A percentile compares a stretch with the other conserved stretches of the same genome.
Evolutionary conservation across 1,140 invertebrate species (phyloP).

Genomic region (Procambarus virginalis): DNA sequence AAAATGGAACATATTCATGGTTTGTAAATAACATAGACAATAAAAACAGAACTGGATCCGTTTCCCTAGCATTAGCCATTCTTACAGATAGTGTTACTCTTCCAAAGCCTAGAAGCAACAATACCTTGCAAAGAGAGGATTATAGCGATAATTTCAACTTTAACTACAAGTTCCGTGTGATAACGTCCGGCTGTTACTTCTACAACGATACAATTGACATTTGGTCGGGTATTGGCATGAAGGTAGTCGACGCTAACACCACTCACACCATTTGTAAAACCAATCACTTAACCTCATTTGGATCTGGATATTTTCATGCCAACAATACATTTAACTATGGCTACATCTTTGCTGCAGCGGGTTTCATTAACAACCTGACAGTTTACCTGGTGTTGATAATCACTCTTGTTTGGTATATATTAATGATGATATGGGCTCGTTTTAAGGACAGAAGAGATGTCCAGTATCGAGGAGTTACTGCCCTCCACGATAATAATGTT

Average conservation of each 20-base stretch:
- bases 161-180: slow-evolving; percentile 27
- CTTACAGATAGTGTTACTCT: neutral
- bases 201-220: neutral
- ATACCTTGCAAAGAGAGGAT: slow-evolving; percentile 5
- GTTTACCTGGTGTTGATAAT: slow-evolving; percentile 77
- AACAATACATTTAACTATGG: slow-evolving; percentile 77
- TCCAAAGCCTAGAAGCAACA: neutral
- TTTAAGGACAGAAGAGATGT: slow-evolving; percentile 75
- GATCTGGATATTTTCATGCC: slow-evolving; percentile 76
- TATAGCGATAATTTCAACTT: neutral
- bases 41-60: slow-evolving; percentile 34
- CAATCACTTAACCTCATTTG: slow-evolving; percentile 77
- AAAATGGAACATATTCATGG: slow-evolving; percentile 15
- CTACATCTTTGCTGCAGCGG: slow-evolving; percentile 76
- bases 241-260: neutral
- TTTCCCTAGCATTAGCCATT: slow-evolving; percentile 11
- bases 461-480: slow-evolving; percentile 55
- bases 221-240: slow-evolving; percentile 39
- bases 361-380: slow-evolving; percentile 77
- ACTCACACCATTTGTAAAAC: slow-evolving; percentile 74
- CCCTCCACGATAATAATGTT: slow-evolving; percentile 29
- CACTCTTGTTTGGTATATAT: slow-evolving; percentile 74
- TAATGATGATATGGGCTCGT: slow-evolving; percentile 75
- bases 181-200: slow-evolving; percentile 48
- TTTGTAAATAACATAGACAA: slow-evolving; percentile 32